Conservation (phyloP, 2,113 vertebrate genomes). For the Galbula dea region DNA sequence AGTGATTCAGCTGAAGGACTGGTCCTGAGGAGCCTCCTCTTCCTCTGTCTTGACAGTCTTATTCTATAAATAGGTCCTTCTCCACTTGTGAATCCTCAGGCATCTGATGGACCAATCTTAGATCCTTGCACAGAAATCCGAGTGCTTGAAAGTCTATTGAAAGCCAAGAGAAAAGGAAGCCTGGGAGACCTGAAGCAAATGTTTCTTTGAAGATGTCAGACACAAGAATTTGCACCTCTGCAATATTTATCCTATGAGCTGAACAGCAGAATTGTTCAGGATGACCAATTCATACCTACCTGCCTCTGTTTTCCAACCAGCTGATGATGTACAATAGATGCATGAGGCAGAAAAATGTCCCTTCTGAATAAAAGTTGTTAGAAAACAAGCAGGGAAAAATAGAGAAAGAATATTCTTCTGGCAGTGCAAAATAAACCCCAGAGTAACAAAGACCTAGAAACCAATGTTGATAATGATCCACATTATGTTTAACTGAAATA, state of each 20-base stretch:
- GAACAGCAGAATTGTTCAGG: neutral
- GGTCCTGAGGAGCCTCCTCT: neutral
- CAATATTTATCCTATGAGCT: neutral
- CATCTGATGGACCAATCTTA: neutral
- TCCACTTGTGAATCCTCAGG: neutral
- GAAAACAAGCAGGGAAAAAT: neutral
- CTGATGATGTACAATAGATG: neutral
- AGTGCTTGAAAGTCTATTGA: neutral
- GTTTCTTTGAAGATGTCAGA: neutral
- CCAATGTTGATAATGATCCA: neutral
- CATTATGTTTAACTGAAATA: neutral
- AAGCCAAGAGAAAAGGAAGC: neutral
- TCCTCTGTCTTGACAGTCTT: neutral
- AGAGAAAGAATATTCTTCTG: neutral
- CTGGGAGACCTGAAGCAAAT: neutral
- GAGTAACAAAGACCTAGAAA: neutral
- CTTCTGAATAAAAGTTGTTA: neutral
- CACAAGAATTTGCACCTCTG: neutral
- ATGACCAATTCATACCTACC: neutral
- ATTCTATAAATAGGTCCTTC: neutral
- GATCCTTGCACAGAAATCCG: neutral
- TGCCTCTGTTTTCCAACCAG: neutral
- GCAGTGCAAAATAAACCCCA: neutral
- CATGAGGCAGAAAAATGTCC: neutral
- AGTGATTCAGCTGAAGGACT: neutral